Percentiles rank a stretch among this genome's conserved stretches.
These are phyloP conservation scores for Acronicta alni DNA, from an alignment of 2,888 invertebrate genomes.

Conservation along the genomic window DNA sequence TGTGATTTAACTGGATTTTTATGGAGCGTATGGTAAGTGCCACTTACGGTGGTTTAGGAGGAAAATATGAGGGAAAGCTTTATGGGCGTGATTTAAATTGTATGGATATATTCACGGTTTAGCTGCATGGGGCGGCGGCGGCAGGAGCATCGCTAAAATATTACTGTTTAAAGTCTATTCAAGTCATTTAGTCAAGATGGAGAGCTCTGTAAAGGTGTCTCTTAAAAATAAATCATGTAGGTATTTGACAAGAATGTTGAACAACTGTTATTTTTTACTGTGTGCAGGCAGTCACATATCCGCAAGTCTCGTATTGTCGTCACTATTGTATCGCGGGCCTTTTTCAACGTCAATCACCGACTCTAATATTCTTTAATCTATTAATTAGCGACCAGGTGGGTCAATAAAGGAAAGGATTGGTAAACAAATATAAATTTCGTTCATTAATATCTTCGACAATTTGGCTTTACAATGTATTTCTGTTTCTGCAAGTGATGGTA, in stretches of 20 bases:
- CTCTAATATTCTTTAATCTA: no score
- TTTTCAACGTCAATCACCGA: no score
- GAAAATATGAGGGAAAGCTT: constrained; percentile 57
- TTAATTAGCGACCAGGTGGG: no score
- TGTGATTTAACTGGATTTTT: constrained; percentile 64
- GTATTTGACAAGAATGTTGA: background rate
- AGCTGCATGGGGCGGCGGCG: constrained; percentile 13
- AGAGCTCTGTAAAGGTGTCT: constrained; percentile 1
- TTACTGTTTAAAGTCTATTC: constrained; percentile 27
- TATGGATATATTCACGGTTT: constrained; percentile 45
- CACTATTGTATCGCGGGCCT: no score
- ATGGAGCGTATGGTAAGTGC: constrained; percentile 72
- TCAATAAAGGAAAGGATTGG: no score
- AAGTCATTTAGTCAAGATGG: constrained; percentile 14
- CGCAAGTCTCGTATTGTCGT: no score
- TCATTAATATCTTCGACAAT: no score
- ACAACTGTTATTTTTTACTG: no score
- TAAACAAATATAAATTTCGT: no score
- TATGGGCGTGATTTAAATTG: constrained; percentile 63
- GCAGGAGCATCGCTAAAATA: constrained; percentile 18
- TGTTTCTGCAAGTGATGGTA: no score
- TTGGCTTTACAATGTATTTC: no score
- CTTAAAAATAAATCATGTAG: background rate
- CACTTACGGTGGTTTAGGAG: constrained; percentile 64
- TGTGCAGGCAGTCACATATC: no score